These are phyloP conservation scores for Myiozetetes cayanensis DNA, from an alignment of 2,113 vertebrate species.

Conservation along the genomic window DNA sequence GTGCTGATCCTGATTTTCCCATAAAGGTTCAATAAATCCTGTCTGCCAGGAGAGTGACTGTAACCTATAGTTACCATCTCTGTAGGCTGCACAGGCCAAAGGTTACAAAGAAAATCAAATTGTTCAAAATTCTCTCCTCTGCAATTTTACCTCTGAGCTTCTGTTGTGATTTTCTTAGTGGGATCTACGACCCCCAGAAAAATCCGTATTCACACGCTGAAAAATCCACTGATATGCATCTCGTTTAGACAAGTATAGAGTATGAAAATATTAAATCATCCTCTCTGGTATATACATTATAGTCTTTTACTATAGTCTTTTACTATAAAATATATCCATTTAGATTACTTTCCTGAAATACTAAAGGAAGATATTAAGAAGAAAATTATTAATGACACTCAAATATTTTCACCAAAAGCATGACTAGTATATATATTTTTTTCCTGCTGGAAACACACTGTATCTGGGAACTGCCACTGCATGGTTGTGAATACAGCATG, in stretches of 20 bases:
- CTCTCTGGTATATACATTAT: neutral
- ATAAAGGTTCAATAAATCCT: neutral
- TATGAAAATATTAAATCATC: neutral
- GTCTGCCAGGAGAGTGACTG: neutral
- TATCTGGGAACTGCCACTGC: neutral
- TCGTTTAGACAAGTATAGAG: neutral
- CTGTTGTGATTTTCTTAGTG: neutral
- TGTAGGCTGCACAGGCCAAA: neutral
- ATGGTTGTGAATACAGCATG: neutral
- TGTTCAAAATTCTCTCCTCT: neutral
- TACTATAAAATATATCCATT: neutral
- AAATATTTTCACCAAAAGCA: neutral
- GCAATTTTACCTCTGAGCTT: neutral
- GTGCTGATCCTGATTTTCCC: neutral
- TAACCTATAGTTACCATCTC: neutral
- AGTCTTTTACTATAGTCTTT: neutral
- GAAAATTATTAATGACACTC: neutral
- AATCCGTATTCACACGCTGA: neutral
- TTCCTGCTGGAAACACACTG: neutral
- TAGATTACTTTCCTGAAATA: neutral
- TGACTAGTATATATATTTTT: neutral
- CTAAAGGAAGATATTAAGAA: neutral
- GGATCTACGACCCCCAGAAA: neutral
- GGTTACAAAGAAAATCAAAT: neutral
- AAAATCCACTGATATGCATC: neutral